phyloP scores from a whole-genome alignment of 2,797 vertebrate genomes.

The Catharus ustulatus region DNA sequence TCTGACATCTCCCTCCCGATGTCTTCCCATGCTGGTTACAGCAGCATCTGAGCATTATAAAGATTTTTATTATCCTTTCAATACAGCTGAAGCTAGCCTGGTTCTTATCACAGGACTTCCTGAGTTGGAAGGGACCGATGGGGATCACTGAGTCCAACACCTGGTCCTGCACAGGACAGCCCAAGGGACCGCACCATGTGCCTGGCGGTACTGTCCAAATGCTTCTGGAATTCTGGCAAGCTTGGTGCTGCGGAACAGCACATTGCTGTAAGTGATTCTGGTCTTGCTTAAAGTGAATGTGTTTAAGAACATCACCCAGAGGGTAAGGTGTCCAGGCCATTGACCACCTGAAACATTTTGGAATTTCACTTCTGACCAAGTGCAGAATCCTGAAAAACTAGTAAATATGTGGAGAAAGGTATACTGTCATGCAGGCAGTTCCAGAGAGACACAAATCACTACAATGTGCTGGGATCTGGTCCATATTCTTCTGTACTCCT shows the following conservation, averaged over 20 bases:
- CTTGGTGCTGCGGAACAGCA: background rate
- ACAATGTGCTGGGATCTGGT: background rate
- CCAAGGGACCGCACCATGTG: background rate
- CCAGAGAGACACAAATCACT: background rate
- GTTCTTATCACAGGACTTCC: background rate
- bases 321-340: background rate
- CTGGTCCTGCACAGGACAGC: background rate
- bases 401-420: background rate
- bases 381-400: background rate
- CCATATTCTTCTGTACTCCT: fast-evolving
- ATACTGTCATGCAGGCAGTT: background rate
- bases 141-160: background rate
- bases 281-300: background rate
- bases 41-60: background rate
- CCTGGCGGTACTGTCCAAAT: background rate
- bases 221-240: background rate
- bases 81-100: background rate
- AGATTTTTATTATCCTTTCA: background rate
- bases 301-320: background rate
- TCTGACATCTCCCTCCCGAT: fast-evolving
- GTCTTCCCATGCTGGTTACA: background rate
- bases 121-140: background rate
- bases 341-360: background rate
- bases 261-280: background rate
- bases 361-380: background rate